Evolutionary conservation across 1,140 invertebrate species (phyloP).

Genomic region (Drosophila sulfurigaster): DNA sequence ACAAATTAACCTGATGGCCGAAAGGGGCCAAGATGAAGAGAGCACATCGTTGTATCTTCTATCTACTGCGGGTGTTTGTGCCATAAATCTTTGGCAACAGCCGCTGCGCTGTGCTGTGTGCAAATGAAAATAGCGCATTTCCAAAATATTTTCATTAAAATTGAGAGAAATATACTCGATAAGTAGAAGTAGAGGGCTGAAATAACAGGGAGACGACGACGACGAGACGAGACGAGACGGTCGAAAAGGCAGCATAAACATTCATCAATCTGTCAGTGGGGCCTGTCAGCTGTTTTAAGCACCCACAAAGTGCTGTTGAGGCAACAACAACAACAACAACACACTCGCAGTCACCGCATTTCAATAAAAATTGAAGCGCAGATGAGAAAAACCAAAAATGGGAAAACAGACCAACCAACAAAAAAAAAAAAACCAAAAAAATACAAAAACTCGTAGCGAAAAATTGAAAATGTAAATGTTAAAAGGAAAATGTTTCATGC

Average conservation of each 20-base stretch:
- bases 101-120: slow-evolving; percentile 24
- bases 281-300: slow-evolving; percentile 82
- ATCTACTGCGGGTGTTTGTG: not conserved
- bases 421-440: slow-evolving; percentile 7
- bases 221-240: not conserved
- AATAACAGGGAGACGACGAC: slow-evolving; percentile 31
- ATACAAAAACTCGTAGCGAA: slow-evolving; percentile 20
- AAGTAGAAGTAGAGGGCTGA: slow-evolving; percentile 32
- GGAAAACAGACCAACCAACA: not conserved
- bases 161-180: slow-evolving; percentile 58
- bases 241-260: slow-evolving; percentile 65
- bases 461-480: slow-evolving; percentile 57
- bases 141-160: slow-evolving; percentile 81
- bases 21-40: slow-evolving; percentile 35
- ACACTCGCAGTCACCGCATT: slow-evolving; percentile 29
- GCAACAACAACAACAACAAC: slow-evolving; percentile 44
- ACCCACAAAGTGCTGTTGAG: slow-evolving; percentile 76
- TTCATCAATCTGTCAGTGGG: slow-evolving; percentile 83
- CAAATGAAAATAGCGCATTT: slow-evolving; percentile 78
- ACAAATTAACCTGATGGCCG: slow-evolving; percentile 57
- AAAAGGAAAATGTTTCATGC: slow-evolving; percentile 38
- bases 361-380: slow-evolving; percentile 73
- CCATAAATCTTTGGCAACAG: slow-evolving; percentile 67
- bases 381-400: slow-evolving; percentile 28
- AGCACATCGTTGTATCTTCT: slow-evolving; percentile 12